phyloP scores from a whole-genome alignment of 2,888 invertebrate genomes.

The Hirtodrosophila duncani region DNA sequence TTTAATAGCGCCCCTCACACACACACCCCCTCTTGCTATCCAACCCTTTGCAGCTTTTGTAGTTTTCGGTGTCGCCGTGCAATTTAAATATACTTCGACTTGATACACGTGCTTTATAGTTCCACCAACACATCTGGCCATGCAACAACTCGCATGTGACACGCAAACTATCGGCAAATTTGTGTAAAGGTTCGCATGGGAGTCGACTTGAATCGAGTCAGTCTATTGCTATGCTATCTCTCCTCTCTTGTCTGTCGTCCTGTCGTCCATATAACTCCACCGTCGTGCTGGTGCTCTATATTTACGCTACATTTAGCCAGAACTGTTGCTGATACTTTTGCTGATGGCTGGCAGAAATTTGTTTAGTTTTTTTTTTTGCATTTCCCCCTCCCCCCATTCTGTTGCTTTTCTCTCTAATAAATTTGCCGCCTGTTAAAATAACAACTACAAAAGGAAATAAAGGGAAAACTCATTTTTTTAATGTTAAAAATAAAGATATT shows the following conservation, averaged over 20 bases:
- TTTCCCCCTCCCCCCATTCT: background rate
- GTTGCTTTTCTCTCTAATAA: slow-evolving; percentile 16
- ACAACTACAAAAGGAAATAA: background rate
- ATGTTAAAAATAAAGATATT: slow-evolving; percentile 43
- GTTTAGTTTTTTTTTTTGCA: background rate
- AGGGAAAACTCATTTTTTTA: slow-evolving; percentile 18
- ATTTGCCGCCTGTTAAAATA: slow-evolving; percentile 19
- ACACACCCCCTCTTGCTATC: slow-evolving; percentile 2
- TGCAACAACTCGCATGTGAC: slow-evolving; percentile 47
- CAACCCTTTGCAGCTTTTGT: slow-evolving; percentile 13
- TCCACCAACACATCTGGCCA: slow-evolving; percentile 12
- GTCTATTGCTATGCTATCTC: background rate
- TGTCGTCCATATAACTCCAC: slow-evolving; percentile 9
- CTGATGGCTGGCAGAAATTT: slow-evolving; percentile 1
- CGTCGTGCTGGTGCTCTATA: slow-evolving; percentile 28
- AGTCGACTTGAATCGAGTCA: too few species aligned
- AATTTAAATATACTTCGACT: slow-evolving; percentile 42
- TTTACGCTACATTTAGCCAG: slow-evolving; percentile 54
- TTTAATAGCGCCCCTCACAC: slow-evolving; percentile 41
- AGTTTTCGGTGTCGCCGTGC: slow-evolving; percentile 28
- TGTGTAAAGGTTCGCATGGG: slow-evolving; percentile 32
- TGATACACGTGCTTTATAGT: slow-evolving; percentile 20
- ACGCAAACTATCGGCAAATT: slow-evolving; percentile 55
- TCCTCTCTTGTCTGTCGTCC: slow-evolving; percentile 8
- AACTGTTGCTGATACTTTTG: slow-evolving; percentile 20